Conservation (phyloP, 2,113 vertebrate species). For the Ardeotis arabs region DNA sequence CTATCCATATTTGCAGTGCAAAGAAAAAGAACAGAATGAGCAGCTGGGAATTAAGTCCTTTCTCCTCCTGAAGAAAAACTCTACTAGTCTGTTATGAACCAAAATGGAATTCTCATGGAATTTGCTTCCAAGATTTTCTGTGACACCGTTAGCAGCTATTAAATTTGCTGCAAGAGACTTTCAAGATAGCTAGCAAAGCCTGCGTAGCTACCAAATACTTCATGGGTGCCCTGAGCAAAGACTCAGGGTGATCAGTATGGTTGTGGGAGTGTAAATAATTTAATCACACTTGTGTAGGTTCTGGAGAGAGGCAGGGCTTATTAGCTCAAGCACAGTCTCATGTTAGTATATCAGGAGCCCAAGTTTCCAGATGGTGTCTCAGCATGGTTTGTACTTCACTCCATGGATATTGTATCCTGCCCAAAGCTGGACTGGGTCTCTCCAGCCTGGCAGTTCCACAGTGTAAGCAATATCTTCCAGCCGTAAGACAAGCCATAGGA, state of each 20-base stretch:
- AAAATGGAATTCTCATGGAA: not conserved
- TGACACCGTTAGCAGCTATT: not conserved
- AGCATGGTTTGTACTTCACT: not conserved
- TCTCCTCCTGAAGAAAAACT: not conserved
- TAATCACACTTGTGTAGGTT: not conserved
- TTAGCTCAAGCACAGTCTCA: not conserved
- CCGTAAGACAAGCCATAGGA: not conserved
- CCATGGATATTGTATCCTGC: not conserved
- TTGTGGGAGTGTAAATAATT: not conserved
- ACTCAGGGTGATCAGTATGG: not conserved
- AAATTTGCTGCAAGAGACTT: not conserved
- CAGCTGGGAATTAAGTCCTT: not conserved
- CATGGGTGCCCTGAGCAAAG: not conserved
- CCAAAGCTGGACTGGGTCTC: not conserved
- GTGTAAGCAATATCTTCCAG: not conserved
- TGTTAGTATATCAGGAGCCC: not conserved
- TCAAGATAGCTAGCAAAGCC: not conserved
- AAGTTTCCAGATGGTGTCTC: conserved; percentile 1
- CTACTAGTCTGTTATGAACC: not conserved
- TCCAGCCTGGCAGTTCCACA: not conserved
- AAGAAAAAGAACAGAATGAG: not conserved
- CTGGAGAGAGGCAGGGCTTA: not conserved
- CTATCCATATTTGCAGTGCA: not conserved
- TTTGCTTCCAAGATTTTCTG: not conserved
- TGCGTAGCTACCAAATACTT: not conserved